phyloP scores from a whole-genome alignment of 2,797 vertebrate species.

The Momotus momota region DNA sequence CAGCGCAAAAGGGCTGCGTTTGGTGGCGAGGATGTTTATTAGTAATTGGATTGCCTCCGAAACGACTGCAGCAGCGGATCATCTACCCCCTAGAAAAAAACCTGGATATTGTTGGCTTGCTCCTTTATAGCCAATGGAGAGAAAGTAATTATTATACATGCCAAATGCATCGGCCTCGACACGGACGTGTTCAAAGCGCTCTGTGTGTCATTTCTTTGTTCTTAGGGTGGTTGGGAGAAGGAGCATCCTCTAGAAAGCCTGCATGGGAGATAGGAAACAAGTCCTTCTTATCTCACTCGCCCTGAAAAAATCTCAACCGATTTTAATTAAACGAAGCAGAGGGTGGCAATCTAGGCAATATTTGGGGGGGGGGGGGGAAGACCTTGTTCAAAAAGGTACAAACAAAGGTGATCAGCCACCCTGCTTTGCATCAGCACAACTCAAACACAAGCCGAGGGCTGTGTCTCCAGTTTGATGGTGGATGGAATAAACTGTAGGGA shows the following conservation, averaged over 20 bases:
- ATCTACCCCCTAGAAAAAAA: background rate
- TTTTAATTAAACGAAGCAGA: slow-evolving; percentile 49
- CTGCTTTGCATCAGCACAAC: background rate
- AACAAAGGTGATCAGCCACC: fast-evolving
- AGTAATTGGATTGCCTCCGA: slow-evolving; percentile 20
- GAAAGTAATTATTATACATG: background rate
- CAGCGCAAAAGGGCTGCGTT: background rate
- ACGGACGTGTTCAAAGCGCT: background rate
- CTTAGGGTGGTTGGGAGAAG: background rate
- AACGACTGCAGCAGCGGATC: background rate
- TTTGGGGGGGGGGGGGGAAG: background rate
- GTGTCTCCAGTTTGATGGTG: background rate
- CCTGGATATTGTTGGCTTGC: background rate
- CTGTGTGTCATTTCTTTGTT: background rate
- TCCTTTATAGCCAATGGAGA: background rate
- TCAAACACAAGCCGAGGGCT: too few relatives aligned
- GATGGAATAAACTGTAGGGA: background rate
- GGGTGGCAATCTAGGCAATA: background rate
- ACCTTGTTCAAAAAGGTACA: background rate
- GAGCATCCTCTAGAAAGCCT: background rate
- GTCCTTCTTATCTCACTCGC: background rate
- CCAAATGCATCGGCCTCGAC: background rate
- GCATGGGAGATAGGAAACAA: background rate
- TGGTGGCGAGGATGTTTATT: background rate
- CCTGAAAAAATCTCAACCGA: background rate